Base-by-base conservation (phyloP, 2,113 vertebrate genomes). In the Elephantulus edwardii region DNA sequence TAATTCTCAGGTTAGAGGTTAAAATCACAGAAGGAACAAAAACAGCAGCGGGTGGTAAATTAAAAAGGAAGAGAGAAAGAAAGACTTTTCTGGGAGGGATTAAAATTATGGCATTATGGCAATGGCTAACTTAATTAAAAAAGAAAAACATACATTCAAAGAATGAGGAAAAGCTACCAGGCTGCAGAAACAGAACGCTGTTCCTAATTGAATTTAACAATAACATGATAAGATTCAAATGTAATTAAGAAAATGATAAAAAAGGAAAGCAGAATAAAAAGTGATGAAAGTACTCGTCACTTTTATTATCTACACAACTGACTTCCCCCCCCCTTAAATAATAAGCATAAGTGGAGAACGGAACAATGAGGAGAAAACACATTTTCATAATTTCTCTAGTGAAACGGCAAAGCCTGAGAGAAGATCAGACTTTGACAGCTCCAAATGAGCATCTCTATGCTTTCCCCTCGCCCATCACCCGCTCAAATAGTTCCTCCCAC, bases 211-310 rank as follows among this genome's bases (percentile, higher is more conserved):
- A 97, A 97, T 95, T 95, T 83, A 97, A 97, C 93, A 96, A 92
- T 88, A 98, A 96, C 93, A 96, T 35, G 95, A 96, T 97, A 96
- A 97, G 96, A 97, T 96, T 97, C 85, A 93, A 97, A 97, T 83
- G 86, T 95, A 97, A 97, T 96, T 97, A 97, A 96, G 88, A 58
- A 97, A 97, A 96, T 95, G 94, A 96, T 95, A 96, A 96, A 93
- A n/a, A 97, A 95, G 60, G 72, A 95, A 96, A 92, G 81, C 88
- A 96, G 96, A 95, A 83, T 84, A 96, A 97, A 96, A 97, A n/a
- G 77, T 48, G 86, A 97, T 97, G 93, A 96, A 97, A 97, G 91
- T 90, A 93, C 64, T 92, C 92, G 93, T 83, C 96, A 95, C 56
- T 95, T 96, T 96, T 96, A 95, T 97, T 96, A 97, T 96, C 95